Percentiles rank a stretch among this genome's conserved stretches.
Conservation (phyloP, 1,140 invertebrate species). For the Stegodyphus mimosarum region DNA sequence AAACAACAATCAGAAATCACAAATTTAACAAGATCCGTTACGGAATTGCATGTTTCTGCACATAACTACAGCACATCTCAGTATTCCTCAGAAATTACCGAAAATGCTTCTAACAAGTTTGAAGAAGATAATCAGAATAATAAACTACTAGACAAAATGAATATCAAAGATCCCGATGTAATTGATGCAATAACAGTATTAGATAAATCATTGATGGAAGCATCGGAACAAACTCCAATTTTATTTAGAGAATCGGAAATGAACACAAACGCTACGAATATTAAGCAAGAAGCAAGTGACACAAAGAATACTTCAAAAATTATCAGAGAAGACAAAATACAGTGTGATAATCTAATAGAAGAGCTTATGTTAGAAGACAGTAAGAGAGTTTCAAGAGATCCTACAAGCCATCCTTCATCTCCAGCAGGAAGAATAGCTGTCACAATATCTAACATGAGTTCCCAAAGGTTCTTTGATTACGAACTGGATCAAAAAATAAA, state of each 20-base stretch:
- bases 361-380: constrained; percentile 43
- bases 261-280: neutral
- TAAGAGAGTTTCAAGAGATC: constrained; percentile 8
- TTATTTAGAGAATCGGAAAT: neutral
- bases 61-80: neutral
- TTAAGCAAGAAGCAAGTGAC: neutral
- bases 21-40: neutral
- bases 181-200: constrained; percentile 43
- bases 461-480: neutral
- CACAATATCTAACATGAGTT: constrained; percentile 28
- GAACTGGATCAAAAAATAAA: no score
- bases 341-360: constrained; percentile 55
- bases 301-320: neutral
- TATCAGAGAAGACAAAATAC: constrained; percentile 51
- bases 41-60: neutral
- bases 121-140: constrained; percentile 55
- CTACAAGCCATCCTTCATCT: neutral
- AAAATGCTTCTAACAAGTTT: constrained; percentile 22
- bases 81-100: neutral
- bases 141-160: constrained; percentile 48
- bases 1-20: neutral
- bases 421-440: constrained; percentile 25
- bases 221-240: constrained; percentile 14
- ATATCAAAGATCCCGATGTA: constrained; percentile 50
- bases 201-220: constrained; percentile 50